Percentiles rank a stretch among this genome's conserved stretches.
Evolutionary conservation across 2,888 invertebrate genomes (phyloP).

Genomic region (Orthosia cruda): DNA sequence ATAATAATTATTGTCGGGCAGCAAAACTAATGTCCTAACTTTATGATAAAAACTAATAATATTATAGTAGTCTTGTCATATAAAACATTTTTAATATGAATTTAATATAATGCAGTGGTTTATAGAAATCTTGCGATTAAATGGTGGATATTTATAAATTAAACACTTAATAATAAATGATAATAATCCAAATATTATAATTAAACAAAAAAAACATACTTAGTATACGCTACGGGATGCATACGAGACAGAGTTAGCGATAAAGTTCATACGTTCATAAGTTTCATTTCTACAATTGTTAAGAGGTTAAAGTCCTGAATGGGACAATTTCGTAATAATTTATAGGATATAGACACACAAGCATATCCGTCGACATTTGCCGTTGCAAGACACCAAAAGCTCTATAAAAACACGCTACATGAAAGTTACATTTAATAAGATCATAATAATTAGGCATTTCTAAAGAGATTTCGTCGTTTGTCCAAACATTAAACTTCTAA

Average conservation of each 20-base stretch:
- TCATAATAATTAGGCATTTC: conserved; percentile 55
- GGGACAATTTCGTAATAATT: conserved; percentile 55
- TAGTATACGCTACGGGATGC: conserved; percentile 66
- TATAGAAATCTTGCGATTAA: conserved; percentile 75
- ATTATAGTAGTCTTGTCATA: conserved; percentile 82
- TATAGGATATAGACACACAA: conserved; percentile 61
- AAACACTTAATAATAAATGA: conserved; percentile 78
- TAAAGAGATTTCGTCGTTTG: conserved; percentile 60
- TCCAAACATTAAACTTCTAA: conserved; percentile 48
- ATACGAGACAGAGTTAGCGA: conserved; percentile 51
- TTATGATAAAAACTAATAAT: conserved; percentile 78
- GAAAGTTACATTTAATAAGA: conserved; percentile 57
- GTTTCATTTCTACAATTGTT: conserved; percentile 40
- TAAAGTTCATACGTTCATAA: conserved; percentile 27
- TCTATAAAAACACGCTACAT: conserved; percentile 66
- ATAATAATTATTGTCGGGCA: conserved; percentile 86
- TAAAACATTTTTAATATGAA: conserved; percentile 73
- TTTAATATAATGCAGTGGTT: conserved; percentile 65
- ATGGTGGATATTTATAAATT: conserved; percentile 79
- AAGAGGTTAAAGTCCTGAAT: conserved; percentile 43
- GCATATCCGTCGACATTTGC: conserved; percentile 42
- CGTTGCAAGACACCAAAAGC: conserved; percentile 66
- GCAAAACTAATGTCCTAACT: conserved; percentile 82
- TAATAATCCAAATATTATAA: conserved; percentile 75
- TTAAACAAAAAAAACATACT: conserved; percentile 65